Conservation (phyloP, 2,888 invertebrate genomes). For the Timema podura region DNA sequence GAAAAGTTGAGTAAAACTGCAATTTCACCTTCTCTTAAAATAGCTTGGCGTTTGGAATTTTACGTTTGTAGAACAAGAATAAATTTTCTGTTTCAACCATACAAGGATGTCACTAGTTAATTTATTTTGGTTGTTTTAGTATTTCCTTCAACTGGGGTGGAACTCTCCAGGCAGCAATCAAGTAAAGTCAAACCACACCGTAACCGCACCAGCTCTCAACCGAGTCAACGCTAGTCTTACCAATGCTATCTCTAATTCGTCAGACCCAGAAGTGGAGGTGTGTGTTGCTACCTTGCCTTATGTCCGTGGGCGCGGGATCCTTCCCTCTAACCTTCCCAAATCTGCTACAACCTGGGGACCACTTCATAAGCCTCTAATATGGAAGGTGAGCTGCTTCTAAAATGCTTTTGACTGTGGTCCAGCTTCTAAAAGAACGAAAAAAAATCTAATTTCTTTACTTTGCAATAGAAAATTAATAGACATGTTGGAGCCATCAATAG, state of each 20-base stretch:
- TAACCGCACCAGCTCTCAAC: constrained; percentile 26
- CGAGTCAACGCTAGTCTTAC: constrained; percentile 25
- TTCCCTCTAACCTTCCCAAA: constrained; percentile 56
- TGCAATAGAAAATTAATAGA: too few species aligned
- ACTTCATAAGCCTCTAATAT: constrained; percentile 59
- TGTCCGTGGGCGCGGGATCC: constrained; percentile 46
- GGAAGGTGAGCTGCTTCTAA: constrained; percentile 53
- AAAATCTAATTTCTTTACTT: too few species aligned
- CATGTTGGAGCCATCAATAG: too few species aligned
- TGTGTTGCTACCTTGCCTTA: constrained; percentile 45
- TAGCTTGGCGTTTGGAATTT: too few species aligned
- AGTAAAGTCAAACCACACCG: constrained; percentile 24
- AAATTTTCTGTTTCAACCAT: too few species aligned
- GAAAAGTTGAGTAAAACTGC: too few species aligned
- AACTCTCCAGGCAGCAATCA: constrained; percentile 45
- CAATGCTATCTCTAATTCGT: constrained; percentile 31
- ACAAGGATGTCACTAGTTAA: too few species aligned
- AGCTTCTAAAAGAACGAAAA: background rate
- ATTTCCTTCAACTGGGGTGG: constrained; percentile 49
- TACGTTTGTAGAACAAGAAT: too few species aligned
- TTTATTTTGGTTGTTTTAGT: constrained; percentile 38
- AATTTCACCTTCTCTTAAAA: too few species aligned
- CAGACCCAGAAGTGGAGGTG: constrained; percentile 33
- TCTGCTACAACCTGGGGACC: constrained; percentile 61
- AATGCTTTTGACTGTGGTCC: background rate